These are phyloP conservation scores for Drosophila longiperda DNA, from an alignment of 2,888 invertebrate genomes.

Conservation along the genomic window DNA sequence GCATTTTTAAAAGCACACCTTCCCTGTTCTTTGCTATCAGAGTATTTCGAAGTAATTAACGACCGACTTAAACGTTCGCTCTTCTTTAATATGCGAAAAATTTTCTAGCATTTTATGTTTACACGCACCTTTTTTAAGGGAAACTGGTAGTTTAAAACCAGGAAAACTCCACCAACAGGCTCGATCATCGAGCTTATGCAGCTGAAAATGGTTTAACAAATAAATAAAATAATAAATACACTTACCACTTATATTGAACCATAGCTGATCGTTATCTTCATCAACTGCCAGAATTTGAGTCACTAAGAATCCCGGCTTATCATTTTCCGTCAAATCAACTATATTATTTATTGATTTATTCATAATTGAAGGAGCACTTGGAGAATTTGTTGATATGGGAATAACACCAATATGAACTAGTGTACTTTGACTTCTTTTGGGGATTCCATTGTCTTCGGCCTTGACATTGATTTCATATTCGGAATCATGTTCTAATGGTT, in stretches of 20 bases:
- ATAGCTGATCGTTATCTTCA: slow-evolving; percentile 93
- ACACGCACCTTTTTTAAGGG: too few species aligned
- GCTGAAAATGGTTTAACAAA: not conserved
- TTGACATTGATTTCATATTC: slow-evolving; percentile 84
- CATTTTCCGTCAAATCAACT: slow-evolving; percentile 92
- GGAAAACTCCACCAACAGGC: not conserved
- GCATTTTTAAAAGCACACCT: too few species aligned
- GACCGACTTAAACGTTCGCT: too few species aligned
- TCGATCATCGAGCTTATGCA: not conserved
- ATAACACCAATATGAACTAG: slow-evolving; percentile 90
- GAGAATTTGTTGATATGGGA: slow-evolving; percentile 87
- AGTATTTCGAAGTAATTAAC: too few species aligned
- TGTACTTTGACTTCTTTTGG: slow-evolving; percentile 90
- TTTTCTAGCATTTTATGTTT: not conserved
- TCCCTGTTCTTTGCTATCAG: too few species aligned
- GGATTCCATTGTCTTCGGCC: slow-evolving; percentile 92
- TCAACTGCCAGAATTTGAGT: slow-evolving; percentile 94
- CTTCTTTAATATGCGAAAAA: not conserved
- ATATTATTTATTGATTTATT: slow-evolving; percentile 88
- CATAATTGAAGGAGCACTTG: slow-evolving; percentile 87
- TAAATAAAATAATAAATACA: not conserved
- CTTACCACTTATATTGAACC: slow-evolving; percentile 95
- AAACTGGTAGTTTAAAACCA: not conserved
- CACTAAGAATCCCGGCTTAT: slow-evolving; percentile 94
- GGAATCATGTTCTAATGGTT: slow-evolving; percentile 88